Evolutionary conservation across 2,797 vertebrate species (phyloP).

Genomic region (Sebastolobus altivelis): DNA sequence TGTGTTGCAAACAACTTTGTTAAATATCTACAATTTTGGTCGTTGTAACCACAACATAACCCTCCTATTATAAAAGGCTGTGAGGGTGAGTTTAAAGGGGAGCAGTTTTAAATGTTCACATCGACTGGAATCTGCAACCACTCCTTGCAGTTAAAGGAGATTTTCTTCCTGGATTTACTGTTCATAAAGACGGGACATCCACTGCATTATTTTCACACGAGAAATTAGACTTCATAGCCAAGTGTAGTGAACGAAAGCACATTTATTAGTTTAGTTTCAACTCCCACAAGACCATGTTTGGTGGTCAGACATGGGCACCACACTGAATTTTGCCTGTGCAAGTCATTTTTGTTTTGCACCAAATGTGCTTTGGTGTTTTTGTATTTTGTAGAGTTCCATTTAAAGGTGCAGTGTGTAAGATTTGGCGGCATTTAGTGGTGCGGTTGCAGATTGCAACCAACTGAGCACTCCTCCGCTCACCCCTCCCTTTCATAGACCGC

Average conservation of each 20-base stretch:
- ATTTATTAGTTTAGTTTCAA: not conserved
- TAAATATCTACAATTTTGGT: not conserved
- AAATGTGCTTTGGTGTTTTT: conserved; percentile 4
- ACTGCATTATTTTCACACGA: not conserved
- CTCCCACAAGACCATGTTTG: too few species aligned
- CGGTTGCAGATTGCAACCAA: too few species aligned
- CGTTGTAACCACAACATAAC: not conserved
- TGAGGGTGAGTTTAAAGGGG: not conserved
- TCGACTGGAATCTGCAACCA: not conserved
- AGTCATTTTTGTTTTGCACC: not conserved
- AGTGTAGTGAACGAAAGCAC: not conserved
- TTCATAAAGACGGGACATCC: not conserved
- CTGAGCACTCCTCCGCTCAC: too few species aligned
- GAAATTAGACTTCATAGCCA: not conserved
- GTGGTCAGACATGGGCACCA: not conserved
- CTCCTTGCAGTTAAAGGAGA: too few species aligned
- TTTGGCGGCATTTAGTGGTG: too few species aligned
- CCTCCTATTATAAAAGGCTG: not conserved
- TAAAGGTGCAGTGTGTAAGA: not conserved
- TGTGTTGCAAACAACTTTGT: not conserved
- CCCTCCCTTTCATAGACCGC: too few species aligned
- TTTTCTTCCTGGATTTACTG: not conserved
- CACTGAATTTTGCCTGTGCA: too few species aligned
- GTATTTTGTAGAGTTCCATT: not conserved
- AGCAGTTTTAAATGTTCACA: not conserved